Evolutionary conservation across 1,140 invertebrate genomes (phyloP).

Genomic region (Formica selysi): DNA sequence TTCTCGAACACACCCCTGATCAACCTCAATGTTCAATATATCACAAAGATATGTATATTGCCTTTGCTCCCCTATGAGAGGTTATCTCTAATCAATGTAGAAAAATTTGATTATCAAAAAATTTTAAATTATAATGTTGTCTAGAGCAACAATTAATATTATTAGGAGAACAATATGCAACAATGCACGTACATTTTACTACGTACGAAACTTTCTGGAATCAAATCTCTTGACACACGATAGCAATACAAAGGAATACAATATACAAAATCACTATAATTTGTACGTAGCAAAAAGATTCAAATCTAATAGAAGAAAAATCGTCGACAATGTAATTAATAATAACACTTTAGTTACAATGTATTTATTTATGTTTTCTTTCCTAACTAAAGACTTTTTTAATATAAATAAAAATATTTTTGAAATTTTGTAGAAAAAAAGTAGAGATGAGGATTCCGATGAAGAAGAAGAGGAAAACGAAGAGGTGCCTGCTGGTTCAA

Average conservation of each 20-base stretch:
- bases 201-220: neutral
- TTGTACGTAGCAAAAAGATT: slow-evolving; percentile 31
- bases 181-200: slow-evolving; percentile 9
- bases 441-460: slow-evolving; percentile 24
- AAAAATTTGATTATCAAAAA: neutral
- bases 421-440: slow-evolving; percentile 8
- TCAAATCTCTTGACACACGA: neutral
- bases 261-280: neutral
- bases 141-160: slow-evolving; percentile 31
- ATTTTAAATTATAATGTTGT: slow-evolving; percentile 19
- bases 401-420: neutral
- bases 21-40: too few species aligned
- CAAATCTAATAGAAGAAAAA: slow-evolving; percentile 17
- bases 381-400: neutral
- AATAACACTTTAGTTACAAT: slow-evolving; percentile 8
- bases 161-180: neutral
- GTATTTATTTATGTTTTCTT: neutral
- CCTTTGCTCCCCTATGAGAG: neutral
- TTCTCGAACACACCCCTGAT: too few species aligned
- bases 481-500: slow-evolving; percentile 70
- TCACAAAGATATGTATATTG: neutral
- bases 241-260: neutral
- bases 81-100: neutral
- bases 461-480: neutral
- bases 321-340: slow-evolving; percentile 21